Evolutionary conservation across 1,140 invertebrate genomes (phyloP).

Genomic region (Halesus radiatus): DNA sequence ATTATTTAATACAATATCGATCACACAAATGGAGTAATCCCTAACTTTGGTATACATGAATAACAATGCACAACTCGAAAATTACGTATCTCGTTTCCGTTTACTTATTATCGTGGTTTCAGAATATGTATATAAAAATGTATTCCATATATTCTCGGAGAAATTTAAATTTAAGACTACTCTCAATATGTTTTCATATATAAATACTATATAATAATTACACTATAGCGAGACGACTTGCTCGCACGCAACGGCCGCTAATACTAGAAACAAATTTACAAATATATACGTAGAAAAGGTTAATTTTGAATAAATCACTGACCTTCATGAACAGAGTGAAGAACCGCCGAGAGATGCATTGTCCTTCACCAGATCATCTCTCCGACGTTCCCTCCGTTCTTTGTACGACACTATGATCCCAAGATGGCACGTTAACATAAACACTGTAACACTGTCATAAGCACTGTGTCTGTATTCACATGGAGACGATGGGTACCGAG

Average conservation of each 20-base stretch:
- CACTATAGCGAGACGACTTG: conserved; percentile 38
- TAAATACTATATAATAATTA: conserved; percentile 57
- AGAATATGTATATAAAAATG: conserved; percentile 58
- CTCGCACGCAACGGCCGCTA: conserved; percentile 47
- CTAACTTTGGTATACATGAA: conserved; percentile 57
- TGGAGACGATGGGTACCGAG: conserved; percentile 11
- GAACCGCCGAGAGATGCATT: conserved; percentile 8
- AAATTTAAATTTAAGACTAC: conserved; percentile 53
- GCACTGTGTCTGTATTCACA: conserved; percentile 45
- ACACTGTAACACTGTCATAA: conserved; percentile 14
- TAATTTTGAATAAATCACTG: conserved; percentile 56
- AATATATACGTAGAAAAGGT: conserved; percentile 56
- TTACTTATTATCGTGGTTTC: conserved; percentile 55
- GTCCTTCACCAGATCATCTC: conserved; percentile 7
- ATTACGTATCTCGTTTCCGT: conserved; percentile 55
- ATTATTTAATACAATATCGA: conserved; percentile 52
- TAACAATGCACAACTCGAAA: conserved; percentile 55
- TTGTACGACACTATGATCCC: conserved; percentile 36
- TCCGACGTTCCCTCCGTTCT: background rate
- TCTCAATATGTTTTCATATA: conserved; percentile 53
- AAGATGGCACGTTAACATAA: conserved; percentile 37
- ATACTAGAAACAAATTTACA: conserved; percentile 58
- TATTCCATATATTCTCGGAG: conserved; percentile 52
- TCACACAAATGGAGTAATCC: conserved; percentile 50
- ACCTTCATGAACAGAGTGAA: conserved; percentile 43